These are phyloP conservation scores for Halocynthia aurantium DNA, from an alignment of 23 tunicate species.

Conservation along the genomic window DNA sequence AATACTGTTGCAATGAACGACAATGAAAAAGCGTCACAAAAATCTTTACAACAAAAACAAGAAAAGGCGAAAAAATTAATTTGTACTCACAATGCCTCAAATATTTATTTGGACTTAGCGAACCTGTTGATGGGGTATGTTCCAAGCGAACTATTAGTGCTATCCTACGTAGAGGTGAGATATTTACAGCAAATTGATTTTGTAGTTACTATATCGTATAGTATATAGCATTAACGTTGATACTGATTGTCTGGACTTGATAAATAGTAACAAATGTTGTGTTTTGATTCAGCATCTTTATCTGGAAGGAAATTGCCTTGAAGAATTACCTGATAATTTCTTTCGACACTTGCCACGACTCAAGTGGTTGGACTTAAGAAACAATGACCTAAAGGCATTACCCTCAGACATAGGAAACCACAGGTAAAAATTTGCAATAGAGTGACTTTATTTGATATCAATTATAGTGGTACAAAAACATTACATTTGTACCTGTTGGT, in stretches of 20 bases:
- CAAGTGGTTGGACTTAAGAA: slow-evolving; percentile 75
- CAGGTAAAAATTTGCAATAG: slow-evolving; percentile 32
- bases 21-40: neutral
- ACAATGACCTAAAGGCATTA: slow-evolving; percentile 42
- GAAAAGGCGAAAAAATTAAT: slow-evolving; percentile 9
- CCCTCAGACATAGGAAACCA: slow-evolving; percentile 67
- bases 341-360: slow-evolving; percentile 71
- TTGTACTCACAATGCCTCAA: neutral
- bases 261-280: neutral
- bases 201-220: neutral
- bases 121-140: slow-evolving; percentile 2
- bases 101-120: slow-evolving; percentile 17
- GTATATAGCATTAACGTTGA: neutral
- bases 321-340: slow-evolving; percentile 63
- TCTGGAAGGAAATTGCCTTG: slow-evolving; percentile 60
- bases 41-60: neutral
- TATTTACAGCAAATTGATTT: neutral
- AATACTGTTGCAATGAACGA: too few species aligned
- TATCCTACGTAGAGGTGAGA: slow-evolving; percentile 52
- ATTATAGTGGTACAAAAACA: neutral
- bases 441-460: neutral
- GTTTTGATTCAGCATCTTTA: slow-evolving; percentile 49
- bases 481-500: neutral
- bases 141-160: slow-evolving; percentile 43
- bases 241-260: neutral